Evolutionary conservation across 1,140 invertebrate genomes (phyloP).

Genomic region (Proctacanthus coquilletti): DNA sequence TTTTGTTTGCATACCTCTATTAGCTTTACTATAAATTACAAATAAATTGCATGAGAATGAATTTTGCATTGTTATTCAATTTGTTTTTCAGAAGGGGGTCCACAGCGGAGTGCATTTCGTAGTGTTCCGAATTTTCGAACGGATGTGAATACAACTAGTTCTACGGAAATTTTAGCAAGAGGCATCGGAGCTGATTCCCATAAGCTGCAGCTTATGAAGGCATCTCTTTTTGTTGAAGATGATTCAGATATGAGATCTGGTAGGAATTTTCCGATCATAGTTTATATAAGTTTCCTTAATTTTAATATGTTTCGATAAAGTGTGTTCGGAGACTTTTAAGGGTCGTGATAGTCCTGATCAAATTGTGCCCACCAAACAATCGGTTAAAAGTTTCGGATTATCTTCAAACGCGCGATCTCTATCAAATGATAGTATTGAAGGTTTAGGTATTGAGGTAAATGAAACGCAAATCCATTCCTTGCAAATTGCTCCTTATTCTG

Average conservation of each 20-base stretch:
- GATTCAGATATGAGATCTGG: slow-evolving; percentile 13
- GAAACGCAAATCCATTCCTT: too few species aligned
- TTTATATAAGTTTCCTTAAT: not conserved
- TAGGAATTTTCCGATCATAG: slow-evolving; percentile 3
- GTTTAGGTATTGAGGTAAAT: too few species aligned
- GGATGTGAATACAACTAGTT: too few species aligned
- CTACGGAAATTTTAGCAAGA: slow-evolving; percentile 39
- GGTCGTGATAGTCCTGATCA: slow-evolving; percentile 8
- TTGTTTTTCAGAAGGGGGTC: not conserved
- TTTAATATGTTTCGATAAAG: not conserved
- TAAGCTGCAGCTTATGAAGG: slow-evolving; percentile 73
- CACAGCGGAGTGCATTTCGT: not conserved
- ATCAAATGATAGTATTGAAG: too few species aligned
- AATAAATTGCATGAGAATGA: too few species aligned
- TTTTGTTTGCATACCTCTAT: too few species aligned
- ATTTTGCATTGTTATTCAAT: too few species aligned
- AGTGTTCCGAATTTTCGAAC: too few species aligned
- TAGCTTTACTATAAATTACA: too few species aligned
- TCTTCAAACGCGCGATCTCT: too few species aligned
- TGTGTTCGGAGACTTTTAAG: slow-evolving; percentile 1
- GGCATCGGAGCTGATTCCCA: slow-evolving; percentile 41
- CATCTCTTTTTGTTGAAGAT: slow-evolving; percentile 41
- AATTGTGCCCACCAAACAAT: slow-evolving; percentile 4
- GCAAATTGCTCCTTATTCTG: too few species aligned
- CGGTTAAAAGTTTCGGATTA: too few species aligned